Evolutionary conservation across 2,888 invertebrate genomes (phyloP).

Genomic region (Drosophila niveifrons): DNA sequence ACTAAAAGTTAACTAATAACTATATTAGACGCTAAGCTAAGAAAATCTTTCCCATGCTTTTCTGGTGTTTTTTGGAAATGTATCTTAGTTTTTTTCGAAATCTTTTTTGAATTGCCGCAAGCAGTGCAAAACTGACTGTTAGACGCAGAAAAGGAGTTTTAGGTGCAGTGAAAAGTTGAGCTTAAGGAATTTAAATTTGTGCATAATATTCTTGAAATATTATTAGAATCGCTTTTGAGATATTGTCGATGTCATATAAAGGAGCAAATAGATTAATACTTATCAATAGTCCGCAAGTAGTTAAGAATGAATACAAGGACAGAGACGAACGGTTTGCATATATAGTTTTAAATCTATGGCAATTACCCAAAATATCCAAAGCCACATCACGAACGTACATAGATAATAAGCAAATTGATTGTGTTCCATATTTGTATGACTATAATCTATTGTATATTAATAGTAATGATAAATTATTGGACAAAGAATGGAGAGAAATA

Average conservation of each 20-base stretch:
- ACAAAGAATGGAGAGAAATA: slow-evolving; percentile 10
- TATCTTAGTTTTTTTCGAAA: not conserved
- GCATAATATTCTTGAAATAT: not conserved
- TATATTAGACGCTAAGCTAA: slow-evolving; percentile 63
- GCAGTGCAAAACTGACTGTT: slow-evolving; percentile 69
- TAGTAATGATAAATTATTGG: slow-evolving; percentile 11
- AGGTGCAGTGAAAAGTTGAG: slow-evolving; percentile 11
- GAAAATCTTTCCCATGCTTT: slow-evolving; percentile 69
- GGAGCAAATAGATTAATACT: too few species aligned
- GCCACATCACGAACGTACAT: slow-evolving; percentile 54
- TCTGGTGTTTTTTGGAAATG: not conserved
- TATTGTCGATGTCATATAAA: too few species aligned
- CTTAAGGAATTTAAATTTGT: not conserved
- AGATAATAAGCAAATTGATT: slow-evolving; percentile 41
- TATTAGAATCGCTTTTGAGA: too few species aligned
- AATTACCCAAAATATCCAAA: slow-evolving; percentile 49
- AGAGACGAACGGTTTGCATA: slow-evolving; percentile 31
- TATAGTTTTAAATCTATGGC: slow-evolving; percentile 40
- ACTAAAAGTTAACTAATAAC: slow-evolving; percentile 52
- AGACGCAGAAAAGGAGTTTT: slow-evolving; percentile 64
- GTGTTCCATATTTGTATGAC: not conserved
- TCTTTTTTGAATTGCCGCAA: slow-evolving; percentile 32
- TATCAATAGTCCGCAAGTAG: slow-evolving; percentile 19
- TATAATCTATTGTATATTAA: slow-evolving; percentile 8
- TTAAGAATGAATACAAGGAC: slow-evolving; percentile 33